These are phyloP conservation scores for Mungos mungo DNA, from an alignment of 2,113 vertebrate genomes.

Conservation along the genomic window DNA sequence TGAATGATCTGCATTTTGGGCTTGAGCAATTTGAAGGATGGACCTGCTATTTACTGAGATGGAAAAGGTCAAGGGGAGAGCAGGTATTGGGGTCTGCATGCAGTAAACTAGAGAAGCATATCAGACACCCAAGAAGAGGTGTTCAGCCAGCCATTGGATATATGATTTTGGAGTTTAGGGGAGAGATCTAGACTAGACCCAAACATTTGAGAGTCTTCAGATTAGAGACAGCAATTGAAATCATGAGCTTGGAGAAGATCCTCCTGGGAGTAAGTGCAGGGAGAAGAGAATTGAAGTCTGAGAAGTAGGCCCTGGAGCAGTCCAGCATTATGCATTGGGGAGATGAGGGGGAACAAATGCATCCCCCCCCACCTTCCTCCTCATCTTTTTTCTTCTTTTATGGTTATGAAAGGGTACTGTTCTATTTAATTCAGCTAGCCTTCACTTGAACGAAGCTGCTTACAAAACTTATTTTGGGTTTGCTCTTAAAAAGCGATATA, in stretches of 20 bases:
- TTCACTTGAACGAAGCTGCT: constrained; percentile 62
- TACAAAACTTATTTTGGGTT: constrained; percentile 46
- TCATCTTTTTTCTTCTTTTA: background rate
- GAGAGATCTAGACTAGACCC: background rate
- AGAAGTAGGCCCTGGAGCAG: background rate
- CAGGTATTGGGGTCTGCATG: background rate
- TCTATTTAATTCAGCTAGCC: constrained; percentile 61
- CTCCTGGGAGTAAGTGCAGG: background rate
- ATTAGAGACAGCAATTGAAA: constrained; percentile 1
- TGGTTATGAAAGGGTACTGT: constrained; percentile 24
- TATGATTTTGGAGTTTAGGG: background rate
- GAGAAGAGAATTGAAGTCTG: background rate
- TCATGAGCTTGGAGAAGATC: background rate
- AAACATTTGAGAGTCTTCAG: constrained; percentile 13
- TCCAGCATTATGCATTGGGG: background rate
- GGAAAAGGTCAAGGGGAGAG: background rate
- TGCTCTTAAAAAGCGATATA: constrained; percentile 57
- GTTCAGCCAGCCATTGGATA: background rate
- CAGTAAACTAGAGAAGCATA: background rate
- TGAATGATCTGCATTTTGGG: background rate
- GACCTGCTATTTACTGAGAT: background rate
- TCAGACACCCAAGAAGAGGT: background rate
- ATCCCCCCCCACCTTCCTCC: background rate
- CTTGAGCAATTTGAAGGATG: background rate
- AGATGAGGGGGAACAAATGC: background rate